phyloP scores from a whole-genome alignment of 2,888 invertebrate species.

The Ypsolopha sequella region DNA sequence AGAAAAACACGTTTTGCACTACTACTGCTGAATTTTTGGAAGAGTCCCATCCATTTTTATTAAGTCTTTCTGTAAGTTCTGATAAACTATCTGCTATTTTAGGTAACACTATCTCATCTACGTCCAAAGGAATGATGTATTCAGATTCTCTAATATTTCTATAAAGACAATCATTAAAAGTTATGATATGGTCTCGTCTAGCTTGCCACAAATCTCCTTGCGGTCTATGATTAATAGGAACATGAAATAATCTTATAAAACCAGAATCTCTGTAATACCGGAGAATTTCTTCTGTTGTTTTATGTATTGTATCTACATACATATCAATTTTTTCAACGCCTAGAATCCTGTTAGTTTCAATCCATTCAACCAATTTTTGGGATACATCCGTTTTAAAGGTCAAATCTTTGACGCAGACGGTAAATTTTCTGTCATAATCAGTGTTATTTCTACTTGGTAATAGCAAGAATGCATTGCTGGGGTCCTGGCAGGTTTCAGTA shows the following conservation, averaged over 20 bases:
- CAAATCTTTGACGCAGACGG: constrained; percentile 80
- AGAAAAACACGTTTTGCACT: constrained; percentile 78
- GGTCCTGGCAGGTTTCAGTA: constrained; percentile 59
- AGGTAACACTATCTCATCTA: constrained; percentile 81
- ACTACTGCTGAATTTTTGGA: constrained; percentile 71
- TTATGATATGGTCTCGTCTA: constrained; percentile 79
- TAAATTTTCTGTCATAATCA: constrained; percentile 56
- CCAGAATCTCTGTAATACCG: constrained; percentile 65
- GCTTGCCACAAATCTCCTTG: constrained; percentile 70
- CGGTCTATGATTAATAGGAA: constrained; percentile 62
- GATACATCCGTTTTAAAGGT: constrained; percentile 75
- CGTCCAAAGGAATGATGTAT: constrained; percentile 77
- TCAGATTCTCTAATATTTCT: constrained; percentile 75
- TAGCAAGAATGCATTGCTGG: constrained; percentile 47
- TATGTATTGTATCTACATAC: constrained; percentile 73
- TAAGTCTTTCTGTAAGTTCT: constrained; percentile 63
- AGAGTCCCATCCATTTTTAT: constrained; percentile 46
- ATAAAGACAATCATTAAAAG: constrained; percentile 85
- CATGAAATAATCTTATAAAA: constrained; percentile 55
- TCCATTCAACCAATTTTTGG: constrained; percentile 75
- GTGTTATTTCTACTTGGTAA: constrained; percentile 18
- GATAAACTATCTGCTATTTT: constrained; percentile 70
- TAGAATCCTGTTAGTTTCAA: constrained; percentile 75
- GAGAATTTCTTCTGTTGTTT: constrained; percentile 65
- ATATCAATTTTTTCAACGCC: constrained; percentile 77